phyloP scores from a whole-genome alignment of 92 coral and sea anemone species.

The Epizoanthus scotinus region DNA sequence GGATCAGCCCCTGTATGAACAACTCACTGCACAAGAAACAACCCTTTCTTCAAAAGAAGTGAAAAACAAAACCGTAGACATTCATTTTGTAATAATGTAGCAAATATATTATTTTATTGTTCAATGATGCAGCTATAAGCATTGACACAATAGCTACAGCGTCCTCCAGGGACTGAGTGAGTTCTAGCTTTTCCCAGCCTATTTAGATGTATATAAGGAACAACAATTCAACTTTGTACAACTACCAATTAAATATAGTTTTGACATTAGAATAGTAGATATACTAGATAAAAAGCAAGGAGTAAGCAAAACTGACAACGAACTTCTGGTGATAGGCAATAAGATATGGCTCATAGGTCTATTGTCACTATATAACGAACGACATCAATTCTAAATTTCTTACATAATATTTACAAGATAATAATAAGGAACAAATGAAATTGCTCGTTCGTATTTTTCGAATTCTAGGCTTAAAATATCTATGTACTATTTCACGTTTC shows the following conservation, averaged over 20 bases:
- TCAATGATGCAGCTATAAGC: background rate
- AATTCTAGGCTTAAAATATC: background rate
- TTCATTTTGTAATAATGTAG: background rate
- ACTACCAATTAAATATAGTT: slow-evolving; percentile 10
- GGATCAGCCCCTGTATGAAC: too few relatives aligned
- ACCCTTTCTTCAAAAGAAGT: too few relatives aligned
- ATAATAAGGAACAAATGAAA: background rate
- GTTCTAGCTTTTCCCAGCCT: background rate
- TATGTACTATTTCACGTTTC: background rate
- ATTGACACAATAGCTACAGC: background rate
- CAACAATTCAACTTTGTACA: slow-evolving; percentile 8
- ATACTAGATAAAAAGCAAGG: background rate
- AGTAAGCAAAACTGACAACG: background rate
- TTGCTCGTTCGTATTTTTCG: background rate
- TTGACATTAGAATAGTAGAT: background rate
- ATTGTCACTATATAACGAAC: background rate
- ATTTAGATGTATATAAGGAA: too few relatives aligned
- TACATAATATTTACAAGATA: background rate
- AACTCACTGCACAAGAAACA: too few relatives aligned
- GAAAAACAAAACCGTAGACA: background rate
- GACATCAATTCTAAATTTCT: background rate
- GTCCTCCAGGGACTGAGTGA: background rate
- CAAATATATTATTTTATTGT: slow-evolving; percentile 5
- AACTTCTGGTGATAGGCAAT: too few relatives aligned
- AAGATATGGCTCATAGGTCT: too few relatives aligned